These are phyloP conservation scores for Odontamblyopus lacepedii DNA, from an alignment of 2,797 vertebrate species.

Conservation along the genomic window DNA sequence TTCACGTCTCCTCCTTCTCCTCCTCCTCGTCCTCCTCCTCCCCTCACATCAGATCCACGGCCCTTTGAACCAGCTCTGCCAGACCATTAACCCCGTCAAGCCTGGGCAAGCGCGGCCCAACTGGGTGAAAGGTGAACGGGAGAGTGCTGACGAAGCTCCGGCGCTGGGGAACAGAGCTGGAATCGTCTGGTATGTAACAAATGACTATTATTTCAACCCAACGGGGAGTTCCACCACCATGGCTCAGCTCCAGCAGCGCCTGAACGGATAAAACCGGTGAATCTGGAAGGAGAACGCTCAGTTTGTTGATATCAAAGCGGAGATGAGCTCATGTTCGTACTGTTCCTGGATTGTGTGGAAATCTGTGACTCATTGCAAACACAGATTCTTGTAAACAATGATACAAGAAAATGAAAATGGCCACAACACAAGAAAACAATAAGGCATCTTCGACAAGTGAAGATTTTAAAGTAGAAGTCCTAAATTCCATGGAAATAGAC, in stretches of 20 bases:
- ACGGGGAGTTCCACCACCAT: constrained; percentile 16
- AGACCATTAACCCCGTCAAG: constrained; percentile 61
- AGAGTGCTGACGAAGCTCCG: constrained; percentile 49
- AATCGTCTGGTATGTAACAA: constrained; percentile 53
- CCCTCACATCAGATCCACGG: background rate
- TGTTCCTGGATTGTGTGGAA: background rate
- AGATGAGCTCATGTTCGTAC: background rate
- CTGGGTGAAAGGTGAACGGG: constrained; percentile 74
- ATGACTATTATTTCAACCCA: constrained; percentile 32
- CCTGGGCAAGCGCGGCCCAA: constrained; percentile 51
- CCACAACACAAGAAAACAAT: background rate
- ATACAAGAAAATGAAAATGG: background rate
- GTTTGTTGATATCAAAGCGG: background rate
- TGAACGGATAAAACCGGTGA: background rate
- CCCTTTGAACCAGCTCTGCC: background rate
- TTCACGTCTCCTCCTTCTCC: constrained; percentile 63
- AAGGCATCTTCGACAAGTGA: too few relatives aligned
- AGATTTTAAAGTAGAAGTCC: too few relatives aligned
- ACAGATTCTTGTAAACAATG: background rate
- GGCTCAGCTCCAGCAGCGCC: background rate
- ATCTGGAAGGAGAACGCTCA: background rate
- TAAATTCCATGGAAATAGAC: too few relatives aligned
- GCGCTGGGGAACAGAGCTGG: constrained; percentile 32
- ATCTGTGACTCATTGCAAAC: background rate
- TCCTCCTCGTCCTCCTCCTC: constrained; percentile 4